A percentile compares a stretch with the other conserved stretches of the same genome.
Conservation (phyloP, 2,888 invertebrate species). For the Hermaeophaga mercurialis region DNA sequence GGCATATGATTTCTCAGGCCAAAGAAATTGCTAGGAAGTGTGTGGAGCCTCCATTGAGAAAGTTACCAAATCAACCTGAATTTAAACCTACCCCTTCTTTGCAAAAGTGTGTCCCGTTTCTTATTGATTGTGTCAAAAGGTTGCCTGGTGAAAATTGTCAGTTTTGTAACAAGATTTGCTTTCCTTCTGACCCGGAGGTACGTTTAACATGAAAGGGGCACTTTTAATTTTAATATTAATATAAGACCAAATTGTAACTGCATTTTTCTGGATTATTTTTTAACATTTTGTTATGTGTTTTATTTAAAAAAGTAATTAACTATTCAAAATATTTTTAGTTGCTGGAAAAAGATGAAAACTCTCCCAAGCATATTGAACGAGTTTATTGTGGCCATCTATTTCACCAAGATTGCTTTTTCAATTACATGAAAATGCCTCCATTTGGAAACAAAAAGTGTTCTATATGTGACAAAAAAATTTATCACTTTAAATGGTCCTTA, state of each 20-base stretch:
- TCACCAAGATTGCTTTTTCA: slow-evolving; percentile 71
- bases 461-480: slow-evolving; percentile 68
- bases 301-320: too few relatives aligned
- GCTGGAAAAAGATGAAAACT: slow-evolving; percentile 63
- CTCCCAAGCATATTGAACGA: slow-evolving; percentile 67
- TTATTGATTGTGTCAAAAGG: slow-evolving; percentile 66
- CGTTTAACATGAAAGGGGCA: slow-evolving; percentile 18
- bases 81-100: slow-evolving; percentile 70
- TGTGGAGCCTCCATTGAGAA: slow-evolving; percentile 69
- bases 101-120: slow-evolving; percentile 64
- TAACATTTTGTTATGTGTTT: too few relatives aligned
- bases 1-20: slow-evolving; percentile 68
- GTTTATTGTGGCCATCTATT: slow-evolving; percentile 76
- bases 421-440: slow-evolving; percentile 73
- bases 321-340: too few relatives aligned
- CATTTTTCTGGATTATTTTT: too few relatives aligned
- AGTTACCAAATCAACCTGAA: slow-evolving; percentile 60
- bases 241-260: too few relatives aligned
- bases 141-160: slow-evolving; percentile 69
- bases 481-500: slow-evolving; percentile 75
- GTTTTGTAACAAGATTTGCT: slow-evolving; percentile 64
- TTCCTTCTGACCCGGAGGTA: slow-evolving; percentile 64
- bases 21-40: slow-evolving; percentile 71
- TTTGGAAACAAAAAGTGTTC: slow-evolving; percentile 75
- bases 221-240: background rate